A percentile compares a stretch with the other conserved stretches of the same genome.
Conservation (phyloP, 2,113 vertebrate genomes). For the Scolopax mira region DNA sequence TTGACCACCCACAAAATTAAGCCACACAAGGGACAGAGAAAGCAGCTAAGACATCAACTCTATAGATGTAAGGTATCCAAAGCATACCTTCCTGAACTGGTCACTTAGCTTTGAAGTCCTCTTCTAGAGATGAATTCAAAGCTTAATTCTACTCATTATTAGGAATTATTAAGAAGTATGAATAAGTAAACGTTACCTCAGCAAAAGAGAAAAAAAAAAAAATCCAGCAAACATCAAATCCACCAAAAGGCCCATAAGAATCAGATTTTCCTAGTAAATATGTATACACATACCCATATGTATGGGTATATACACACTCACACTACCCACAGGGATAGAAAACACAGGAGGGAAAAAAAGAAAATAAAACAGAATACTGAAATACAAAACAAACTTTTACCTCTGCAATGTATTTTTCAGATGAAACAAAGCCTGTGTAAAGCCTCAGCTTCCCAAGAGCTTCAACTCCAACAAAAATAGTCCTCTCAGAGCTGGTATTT, state of each 20-base stretch:
- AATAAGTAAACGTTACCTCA: neutral
- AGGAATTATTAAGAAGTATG: neutral
- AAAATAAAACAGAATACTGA: neutral
- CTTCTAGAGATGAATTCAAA: neutral
- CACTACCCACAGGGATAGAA: accelerated
- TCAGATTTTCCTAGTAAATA: neutral
- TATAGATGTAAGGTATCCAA: neutral
- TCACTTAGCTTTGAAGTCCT: neutral
- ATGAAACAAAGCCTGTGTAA: neutral
- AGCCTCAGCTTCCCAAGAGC: neutral
- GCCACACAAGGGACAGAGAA: neutral
- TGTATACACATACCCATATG: accelerated
- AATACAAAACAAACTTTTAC: neutral
- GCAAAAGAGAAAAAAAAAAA: neutral
- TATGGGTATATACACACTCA: accelerated
- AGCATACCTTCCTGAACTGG: neutral
- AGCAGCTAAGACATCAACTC: neutral
- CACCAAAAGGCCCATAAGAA: neutral
- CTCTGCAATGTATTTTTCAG: accelerated
- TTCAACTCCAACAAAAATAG: neutral
- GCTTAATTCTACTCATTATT: neutral
- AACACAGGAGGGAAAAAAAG: accelerated
- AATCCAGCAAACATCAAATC: neutral
- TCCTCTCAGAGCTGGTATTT: neutral
- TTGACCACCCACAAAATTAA: neutral